These are phyloP conservation scores for Oreotragus oreotragus DNA, from an alignment of 2,113 vertebrate genomes.

Conservation along the genomic window DNA sequence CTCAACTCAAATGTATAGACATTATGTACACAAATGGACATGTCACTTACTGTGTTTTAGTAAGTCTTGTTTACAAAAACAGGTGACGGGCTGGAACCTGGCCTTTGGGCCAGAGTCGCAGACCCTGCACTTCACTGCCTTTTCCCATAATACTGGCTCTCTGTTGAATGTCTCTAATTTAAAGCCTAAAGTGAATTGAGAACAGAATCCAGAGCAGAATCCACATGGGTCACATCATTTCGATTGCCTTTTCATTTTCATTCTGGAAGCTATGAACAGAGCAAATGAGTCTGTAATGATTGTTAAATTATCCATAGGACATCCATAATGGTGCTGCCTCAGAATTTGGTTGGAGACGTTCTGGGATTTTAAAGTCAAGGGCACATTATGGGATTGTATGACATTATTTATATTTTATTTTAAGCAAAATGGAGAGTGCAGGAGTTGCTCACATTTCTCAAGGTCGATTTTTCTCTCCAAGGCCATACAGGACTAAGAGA, in stretches of 20 bases:
- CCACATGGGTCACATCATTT: background rate
- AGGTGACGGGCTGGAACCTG: background rate
- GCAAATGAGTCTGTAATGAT: background rate
- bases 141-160: background rate
- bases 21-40: background rate
- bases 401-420: constrained; percentile 7
- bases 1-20: background rate
- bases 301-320: background rate
- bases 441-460: background rate
- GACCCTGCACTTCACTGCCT: background rate
- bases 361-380: background rate
- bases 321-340: background rate
- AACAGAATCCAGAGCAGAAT: background rate
- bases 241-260: background rate
- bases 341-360: background rate
- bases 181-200: background rate
- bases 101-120: background rate
- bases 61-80: constrained; percentile 24
- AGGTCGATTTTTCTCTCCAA: background rate
- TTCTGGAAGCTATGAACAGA: background rate
- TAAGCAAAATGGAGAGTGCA: background rate
- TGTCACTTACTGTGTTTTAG: background rate
- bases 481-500: background rate
- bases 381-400: background rate
- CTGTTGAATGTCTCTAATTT: background rate